phyloP scores from a whole-genome alignment of 2,888 invertebrate species.

The Polymixis lichenea region DNA sequence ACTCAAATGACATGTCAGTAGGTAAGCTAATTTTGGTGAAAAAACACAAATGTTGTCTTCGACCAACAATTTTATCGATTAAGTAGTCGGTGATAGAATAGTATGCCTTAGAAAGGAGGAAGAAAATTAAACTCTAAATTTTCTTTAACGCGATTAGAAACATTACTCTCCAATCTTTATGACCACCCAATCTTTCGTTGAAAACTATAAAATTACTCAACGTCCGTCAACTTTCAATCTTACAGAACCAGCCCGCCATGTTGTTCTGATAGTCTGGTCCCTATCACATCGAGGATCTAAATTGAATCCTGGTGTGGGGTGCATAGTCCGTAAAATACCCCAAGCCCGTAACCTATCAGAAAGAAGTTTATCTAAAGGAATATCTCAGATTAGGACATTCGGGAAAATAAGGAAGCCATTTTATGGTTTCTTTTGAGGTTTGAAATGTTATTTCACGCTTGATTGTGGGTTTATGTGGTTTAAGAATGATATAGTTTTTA shows the following conservation, averaged over 20 bases:
- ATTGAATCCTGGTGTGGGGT: constrained; percentile 86
- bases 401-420: constrained; percentile 59
- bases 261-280: constrained; percentile 68
- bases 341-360: constrained; percentile 67
- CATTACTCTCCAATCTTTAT: constrained; percentile 28
- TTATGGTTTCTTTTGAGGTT: constrained; percentile 58
- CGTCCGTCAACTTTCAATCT: constrained; percentile 55
- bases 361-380: constrained; percentile 63
- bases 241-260: constrained; percentile 62
- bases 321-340: constrained; percentile 83
- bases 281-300: constrained; percentile 87
- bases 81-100: too few species aligned
- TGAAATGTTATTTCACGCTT: constrained; percentile 40
- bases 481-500: neutral
- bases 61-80: too few species aligned
- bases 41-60: too few species aligned
- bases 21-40: too few species aligned
- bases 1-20: too few species aligned
- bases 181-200: constrained; percentile 16
- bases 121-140: neutral
- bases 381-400: constrained; percentile 69
- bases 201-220: constrained; percentile 63
- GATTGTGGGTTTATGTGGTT: constrained; percentile 24
- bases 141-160: neutral
- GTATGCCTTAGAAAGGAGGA: too few species aligned